Evolutionary conservation across 2,113 vertebrate species (phyloP), one percentile per base, ranked within the genome.

Genomic region (Motacilla alba): DNA sequence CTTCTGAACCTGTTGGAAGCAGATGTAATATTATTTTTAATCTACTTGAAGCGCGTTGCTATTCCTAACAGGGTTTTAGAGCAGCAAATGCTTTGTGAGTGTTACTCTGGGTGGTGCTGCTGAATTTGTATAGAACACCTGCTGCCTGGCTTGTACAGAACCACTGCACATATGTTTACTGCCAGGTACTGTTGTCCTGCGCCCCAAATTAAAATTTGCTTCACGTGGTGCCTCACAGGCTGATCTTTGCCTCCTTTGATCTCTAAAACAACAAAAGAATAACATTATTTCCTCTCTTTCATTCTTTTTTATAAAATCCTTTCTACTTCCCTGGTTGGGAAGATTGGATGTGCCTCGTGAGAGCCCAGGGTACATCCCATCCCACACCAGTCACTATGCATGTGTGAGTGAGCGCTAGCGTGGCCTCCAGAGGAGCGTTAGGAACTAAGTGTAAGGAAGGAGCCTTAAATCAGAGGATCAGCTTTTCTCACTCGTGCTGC

Each of bases 351-450:
- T 50, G 72, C 68, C 82, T 73, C 35, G 0, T 43, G 86, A 82
- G 94, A 93, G 90, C 94, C 93, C 91, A 82, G 90, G 10, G 72
- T 86, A 63, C 58, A 82, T 60, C 78, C 94, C 58, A 82, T 60
- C 78, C 94, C 90, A 73, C 44, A 39, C 56, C 68, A 39, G 63
- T 39, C 0, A 7, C 87, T 90, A 33, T 85, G 88, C 87, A 74
- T 76, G 82, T 80, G 31, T 75, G 37, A 81, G 5, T 62, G 58
- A 86, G 28, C 70, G 53, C 59, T 43, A 35, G 16, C 7, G 10
- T 56, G 35, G 47, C 55, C 81, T 91, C 90, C 77, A 88, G 76
- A 60, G 58, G 15, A 80, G 20, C 37, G 9, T 67, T 63, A 74
- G 60, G 46, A 68, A 13, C 49, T 31, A 15, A 58, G 52, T 9